phyloP scores from a whole-genome alignment of 2,113 vertebrate species.

The Shinisaurus crocodilurus region DNA sequence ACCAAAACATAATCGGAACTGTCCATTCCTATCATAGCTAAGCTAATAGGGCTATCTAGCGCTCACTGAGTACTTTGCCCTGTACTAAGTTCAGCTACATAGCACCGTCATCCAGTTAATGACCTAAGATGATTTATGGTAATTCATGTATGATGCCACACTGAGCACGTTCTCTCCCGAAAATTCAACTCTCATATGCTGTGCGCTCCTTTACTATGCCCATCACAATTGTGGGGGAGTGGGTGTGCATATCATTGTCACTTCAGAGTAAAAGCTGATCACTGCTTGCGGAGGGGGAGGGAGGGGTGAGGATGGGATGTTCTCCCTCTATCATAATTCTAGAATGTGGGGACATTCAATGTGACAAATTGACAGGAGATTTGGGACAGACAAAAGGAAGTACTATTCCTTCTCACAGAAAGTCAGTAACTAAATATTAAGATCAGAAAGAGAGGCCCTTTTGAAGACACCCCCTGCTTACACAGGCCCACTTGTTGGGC shows the following conservation, averaged over 20 bases:
- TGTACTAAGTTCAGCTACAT: neutral
- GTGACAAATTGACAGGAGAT: too few species aligned
- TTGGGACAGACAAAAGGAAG: too few species aligned
- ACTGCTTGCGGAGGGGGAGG: neutral
- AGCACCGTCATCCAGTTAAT: neutral
- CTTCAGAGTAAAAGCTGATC: neutral
- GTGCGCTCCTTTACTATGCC: neutral
- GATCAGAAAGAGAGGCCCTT: too few species aligned
- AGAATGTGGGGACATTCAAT: too few species aligned
- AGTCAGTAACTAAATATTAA: too few species aligned
- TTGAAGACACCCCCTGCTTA: too few species aligned
- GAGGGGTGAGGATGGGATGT: neutral
- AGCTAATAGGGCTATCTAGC: neutral
- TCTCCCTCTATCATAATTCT: too few species aligned
- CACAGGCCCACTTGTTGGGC: too few species aligned
- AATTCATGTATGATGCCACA: neutral
- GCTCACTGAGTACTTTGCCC: neutral
- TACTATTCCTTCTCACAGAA: too few species aligned
- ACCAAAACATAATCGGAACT: too few species aligned
- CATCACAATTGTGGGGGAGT: neutral
- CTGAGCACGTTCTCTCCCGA: neutral
- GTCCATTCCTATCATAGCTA: neutral
- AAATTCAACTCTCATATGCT: neutral
- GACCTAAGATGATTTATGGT: neutral
- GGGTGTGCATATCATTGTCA: neutral